These are phyloP conservation scores for Garra rufa DNA, from an alignment of 2,113 vertebrate genomes.

Conservation along the genomic window DNA sequence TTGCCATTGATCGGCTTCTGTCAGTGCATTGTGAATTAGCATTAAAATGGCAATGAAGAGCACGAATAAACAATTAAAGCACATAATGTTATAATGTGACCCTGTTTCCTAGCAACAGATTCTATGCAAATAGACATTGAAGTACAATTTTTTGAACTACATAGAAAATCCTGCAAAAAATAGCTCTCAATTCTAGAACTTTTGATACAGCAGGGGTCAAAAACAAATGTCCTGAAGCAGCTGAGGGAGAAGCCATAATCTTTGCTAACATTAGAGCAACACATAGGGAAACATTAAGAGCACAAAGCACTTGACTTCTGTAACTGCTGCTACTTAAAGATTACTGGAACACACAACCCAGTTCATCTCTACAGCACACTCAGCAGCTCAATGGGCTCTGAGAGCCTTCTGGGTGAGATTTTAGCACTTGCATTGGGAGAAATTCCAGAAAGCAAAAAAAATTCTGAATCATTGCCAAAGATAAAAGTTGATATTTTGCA, in stretches of 20 bases:
- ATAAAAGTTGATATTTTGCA: constrained; percentile 3
- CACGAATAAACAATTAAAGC: constrained; percentile 48
- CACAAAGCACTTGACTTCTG: constrained; percentile 56
- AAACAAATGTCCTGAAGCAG: constrained; percentile 19
- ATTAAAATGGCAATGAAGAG: constrained; percentile 39
- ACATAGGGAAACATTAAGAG: constrained; percentile 40
- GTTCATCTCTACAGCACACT: not conserved
- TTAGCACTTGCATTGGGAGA: not conserved
- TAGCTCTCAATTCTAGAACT: not conserved
- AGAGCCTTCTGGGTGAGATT: not conserved
- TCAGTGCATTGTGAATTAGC: not conserved
- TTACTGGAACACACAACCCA: not conserved
- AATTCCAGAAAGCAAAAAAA: not conserved
- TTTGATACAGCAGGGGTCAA: not conserved
- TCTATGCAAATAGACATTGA: constrained; percentile 66
- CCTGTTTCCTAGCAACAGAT: constrained; percentile 50
- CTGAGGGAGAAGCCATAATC: constrained; percentile 37
- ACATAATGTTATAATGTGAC: constrained; percentile 34
- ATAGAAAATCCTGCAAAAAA: constrained; percentile 30
- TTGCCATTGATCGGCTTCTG: not conserved
- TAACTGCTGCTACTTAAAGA: constrained; percentile 13
- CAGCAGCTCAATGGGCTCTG: not conserved
- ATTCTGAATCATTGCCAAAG: constrained; percentile 46
- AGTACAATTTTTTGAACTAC: constrained; percentile 16
- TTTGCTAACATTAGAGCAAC: not conserved